Percentiles rank a stretch among this genome's conserved stretches.
Conservation (phyloP, 2,888 invertebrate species). For the Tiliacea citrago region DNA sequence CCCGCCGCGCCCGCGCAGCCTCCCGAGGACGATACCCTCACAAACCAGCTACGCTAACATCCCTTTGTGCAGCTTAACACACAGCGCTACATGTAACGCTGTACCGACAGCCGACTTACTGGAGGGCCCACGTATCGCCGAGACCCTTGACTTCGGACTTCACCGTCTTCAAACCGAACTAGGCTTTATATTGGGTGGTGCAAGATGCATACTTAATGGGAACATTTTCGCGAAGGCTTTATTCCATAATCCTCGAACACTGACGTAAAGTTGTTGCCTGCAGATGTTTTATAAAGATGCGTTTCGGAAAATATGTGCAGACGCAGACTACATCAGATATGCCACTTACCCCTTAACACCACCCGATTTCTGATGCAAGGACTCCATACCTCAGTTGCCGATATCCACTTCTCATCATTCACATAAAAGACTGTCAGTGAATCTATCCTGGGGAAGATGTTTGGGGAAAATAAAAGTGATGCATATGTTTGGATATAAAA, state of each 20-base stretch:
- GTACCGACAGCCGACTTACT: conserved; percentile 46
- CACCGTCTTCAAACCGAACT: conserved; percentile 14
- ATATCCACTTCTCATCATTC: conserved; percentile 6
- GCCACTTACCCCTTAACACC: neutral
- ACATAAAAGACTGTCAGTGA: neutral
- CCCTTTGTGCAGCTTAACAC: conserved; percentile 68
- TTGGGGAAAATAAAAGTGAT: conserved; percentile 63
- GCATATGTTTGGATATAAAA: conserved; percentile 82
- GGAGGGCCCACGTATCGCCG: conserved; percentile 45
- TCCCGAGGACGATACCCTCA: conserved; percentile 86
- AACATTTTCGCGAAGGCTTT: conserved; percentile 13
- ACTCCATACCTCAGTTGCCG: neutral
- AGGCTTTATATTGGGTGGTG: conserved; percentile 10
- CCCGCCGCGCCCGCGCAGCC: conserved; percentile 71
- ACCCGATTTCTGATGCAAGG: neutral
- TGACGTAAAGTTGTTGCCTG: conserved; percentile 9
- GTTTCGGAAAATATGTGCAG: conserved; percentile 13
- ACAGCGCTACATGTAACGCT: conserved; percentile 59
- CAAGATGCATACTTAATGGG: conserved; percentile 25
- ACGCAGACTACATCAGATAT: neutral
- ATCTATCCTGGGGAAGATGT: neutral
- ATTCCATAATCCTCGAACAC: conserved; percentile 22
- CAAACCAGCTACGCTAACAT: conserved; percentile 64
- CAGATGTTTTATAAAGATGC: conserved; percentile 17
- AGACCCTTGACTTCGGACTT: conserved; percentile 33